Conservation (phyloP, 2,113 vertebrate genomes). For the Oplegnathus fasciatus region DNA sequence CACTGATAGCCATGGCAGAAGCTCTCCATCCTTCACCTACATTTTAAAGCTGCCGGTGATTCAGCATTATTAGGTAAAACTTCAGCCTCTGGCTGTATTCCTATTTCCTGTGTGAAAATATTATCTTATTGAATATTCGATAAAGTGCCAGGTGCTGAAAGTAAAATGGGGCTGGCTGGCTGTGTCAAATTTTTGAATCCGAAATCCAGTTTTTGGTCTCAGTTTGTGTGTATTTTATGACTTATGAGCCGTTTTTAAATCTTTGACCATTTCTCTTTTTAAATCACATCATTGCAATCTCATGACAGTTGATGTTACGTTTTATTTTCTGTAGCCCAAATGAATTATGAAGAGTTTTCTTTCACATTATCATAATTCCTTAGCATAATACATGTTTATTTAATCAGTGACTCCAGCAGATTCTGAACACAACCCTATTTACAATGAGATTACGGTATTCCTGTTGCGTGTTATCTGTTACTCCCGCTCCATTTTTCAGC, state of each 20-base stretch:
- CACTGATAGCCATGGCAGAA: not conserved
- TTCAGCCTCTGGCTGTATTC: constrained; percentile 38
- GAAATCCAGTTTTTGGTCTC: not conserved
- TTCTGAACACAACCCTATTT: constrained; percentile 21
- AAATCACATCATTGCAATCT: not conserved
- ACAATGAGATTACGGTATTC: constrained; percentile 32
- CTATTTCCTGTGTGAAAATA: constrained; percentile 45
- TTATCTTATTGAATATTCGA: constrained; percentile 37
- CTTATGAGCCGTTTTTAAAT: not conserved
- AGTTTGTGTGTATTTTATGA: not conserved
- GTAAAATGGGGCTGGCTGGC: constrained; percentile 12
- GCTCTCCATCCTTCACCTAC: constrained; percentile 4
- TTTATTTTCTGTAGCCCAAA: not conserved
- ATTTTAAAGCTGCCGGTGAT: constrained; percentile 21
- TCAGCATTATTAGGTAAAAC: constrained; percentile 38
- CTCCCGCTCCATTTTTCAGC: constrained; percentile 32
- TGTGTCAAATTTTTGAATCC: not conserved
- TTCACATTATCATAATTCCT: not conserved
- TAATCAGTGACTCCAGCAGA: not conserved
- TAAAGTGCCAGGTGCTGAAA: constrained; percentile 38
- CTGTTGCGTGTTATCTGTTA: constrained; percentile 15
- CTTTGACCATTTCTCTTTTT: constrained; percentile 1
- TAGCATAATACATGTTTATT: not conserved
- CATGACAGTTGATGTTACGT: not conserved
- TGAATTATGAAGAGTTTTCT: not conserved